These are phyloP conservation scores for Cichlasoma orientale DNA, from an alignment of 2,797 vertebrate genomes.

Conservation along the genomic window DNA sequence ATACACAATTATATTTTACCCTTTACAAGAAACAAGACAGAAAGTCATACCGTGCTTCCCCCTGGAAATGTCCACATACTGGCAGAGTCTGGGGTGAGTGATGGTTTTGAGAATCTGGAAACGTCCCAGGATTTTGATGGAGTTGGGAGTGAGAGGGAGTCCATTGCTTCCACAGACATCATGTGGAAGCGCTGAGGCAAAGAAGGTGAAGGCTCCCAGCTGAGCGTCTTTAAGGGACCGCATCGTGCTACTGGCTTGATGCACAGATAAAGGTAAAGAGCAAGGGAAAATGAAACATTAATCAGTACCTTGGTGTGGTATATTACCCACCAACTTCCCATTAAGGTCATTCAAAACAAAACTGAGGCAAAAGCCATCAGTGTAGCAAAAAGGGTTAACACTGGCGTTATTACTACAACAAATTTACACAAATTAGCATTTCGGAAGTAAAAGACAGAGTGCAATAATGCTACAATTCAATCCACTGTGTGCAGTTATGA, in stretches of 20 bases:
- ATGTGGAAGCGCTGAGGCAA: constrained; percentile 96
- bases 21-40: not conserved
- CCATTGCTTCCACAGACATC: constrained; percentile 99
- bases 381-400: not conserved
- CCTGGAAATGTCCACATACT: constrained; percentile 95
- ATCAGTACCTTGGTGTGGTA: not conserved
- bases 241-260: constrained; percentile 77
- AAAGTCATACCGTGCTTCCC: constrained; percentile 94
- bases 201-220: constrained; percentile 96
- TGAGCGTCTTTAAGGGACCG: constrained; percentile 90
- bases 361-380: not conserved
- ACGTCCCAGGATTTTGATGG: constrained; percentile 97
- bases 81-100: constrained; percentile 94
- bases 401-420: not conserved
- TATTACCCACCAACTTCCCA: not conserved
- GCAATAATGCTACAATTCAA: not conserved
- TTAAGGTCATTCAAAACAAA: not conserved
- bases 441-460: not conserved
- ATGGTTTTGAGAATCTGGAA: constrained; percentile 98
- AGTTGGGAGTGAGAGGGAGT: constrained; percentile 97
- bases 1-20: not conserved
- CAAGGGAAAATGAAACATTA: not conserved
- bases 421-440: not conserved
- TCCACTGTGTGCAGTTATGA: not conserved
- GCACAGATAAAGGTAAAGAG: not conserved